Evolutionary conservation across 2,797 vertebrate genomes (phyloP), one percentile per base, ranked within the genome.

Genomic region (Coregonus sp.): DNA sequence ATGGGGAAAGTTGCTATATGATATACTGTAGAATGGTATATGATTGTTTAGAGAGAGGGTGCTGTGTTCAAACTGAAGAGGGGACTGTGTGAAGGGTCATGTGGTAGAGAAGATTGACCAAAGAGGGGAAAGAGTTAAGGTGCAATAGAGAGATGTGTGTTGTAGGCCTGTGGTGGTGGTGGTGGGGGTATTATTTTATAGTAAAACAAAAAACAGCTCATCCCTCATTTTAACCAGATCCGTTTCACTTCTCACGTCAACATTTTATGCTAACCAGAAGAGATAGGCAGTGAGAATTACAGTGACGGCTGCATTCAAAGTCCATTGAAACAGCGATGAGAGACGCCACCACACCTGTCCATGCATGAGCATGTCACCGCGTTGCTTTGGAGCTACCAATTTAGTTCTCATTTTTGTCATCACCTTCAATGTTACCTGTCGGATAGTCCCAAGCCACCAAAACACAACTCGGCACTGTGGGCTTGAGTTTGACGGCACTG

Each of bases 391-490:
- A 72, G 70, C 50, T 29, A 33, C 14, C 25, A 52, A 52, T 52
- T 72, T 54, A 72, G 25, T 29, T 52, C 47, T 52, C n/a, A 25
- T 72, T 72, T 72, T 54, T 52, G 25, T 72, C 70, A 33, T 72
- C 50, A 33, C 54, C 70, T 72, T 51, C 70, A 72, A 72, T 31
- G 9, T 54, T 72, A 6, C 70, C 70, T 54, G 70, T 72, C 75
- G 59, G 35, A 31, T 20, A 63, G 56, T 47, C 70, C 75, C 75
- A 76, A 35, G 75, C 59, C 75, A 71, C 50, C 47, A 29, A 52
- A 72, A 52, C 50, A 54, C 70, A 31, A 6, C 50, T 29, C 47
- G 12, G 50, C n/a, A 51, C 69, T 6, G 70, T 31, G 50, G 50
- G 14, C 50, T 16, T 15, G 50, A 25, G 47, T 54, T 51, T 72